Conservation (phyloP, 2,888 invertebrate species). For the Cantharis flavilabris region DNA sequence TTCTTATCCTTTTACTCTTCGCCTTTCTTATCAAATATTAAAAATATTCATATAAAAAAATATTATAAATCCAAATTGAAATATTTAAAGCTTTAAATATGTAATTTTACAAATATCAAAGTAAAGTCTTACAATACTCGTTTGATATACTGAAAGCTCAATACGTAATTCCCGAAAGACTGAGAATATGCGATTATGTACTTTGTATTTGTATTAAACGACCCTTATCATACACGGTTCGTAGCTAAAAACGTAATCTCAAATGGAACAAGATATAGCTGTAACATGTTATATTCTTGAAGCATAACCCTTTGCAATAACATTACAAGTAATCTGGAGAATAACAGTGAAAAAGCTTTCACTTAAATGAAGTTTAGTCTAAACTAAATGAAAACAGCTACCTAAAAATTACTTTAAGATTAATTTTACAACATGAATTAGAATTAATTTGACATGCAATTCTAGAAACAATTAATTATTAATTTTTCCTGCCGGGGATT, state of each 20-base stretch:
- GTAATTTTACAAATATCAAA: not conserved
- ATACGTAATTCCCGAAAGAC: not conserved
- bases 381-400: not conserved
- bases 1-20: too few species aligned
- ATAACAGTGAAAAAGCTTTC: slow-evolving; percentile 4
- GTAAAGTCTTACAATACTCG: not conserved
- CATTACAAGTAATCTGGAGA: not conserved
- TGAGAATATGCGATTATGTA: not conserved
- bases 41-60: too few species aligned
- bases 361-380: slow-evolving; percentile 5
- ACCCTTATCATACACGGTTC: slow-evolving; percentile 8
- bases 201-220: not conserved
- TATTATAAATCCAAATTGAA: too few species aligned
- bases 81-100: not conserved
- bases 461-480: not conserved
- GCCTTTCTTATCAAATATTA: too few species aligned
- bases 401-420: not conserved
- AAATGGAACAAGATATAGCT: slow-evolving; percentile 2
- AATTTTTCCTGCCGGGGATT: not conserved
- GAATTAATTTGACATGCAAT: not conserved
- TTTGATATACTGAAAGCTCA: not conserved
- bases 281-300: slow-evolving; percentile 6
- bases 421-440: not conserved
- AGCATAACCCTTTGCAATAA: not conserved
- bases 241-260: not conserved